Evolutionary conservation across 2,113 vertebrate species (phyloP).

Genomic region (Lathamus discolor): DNA sequence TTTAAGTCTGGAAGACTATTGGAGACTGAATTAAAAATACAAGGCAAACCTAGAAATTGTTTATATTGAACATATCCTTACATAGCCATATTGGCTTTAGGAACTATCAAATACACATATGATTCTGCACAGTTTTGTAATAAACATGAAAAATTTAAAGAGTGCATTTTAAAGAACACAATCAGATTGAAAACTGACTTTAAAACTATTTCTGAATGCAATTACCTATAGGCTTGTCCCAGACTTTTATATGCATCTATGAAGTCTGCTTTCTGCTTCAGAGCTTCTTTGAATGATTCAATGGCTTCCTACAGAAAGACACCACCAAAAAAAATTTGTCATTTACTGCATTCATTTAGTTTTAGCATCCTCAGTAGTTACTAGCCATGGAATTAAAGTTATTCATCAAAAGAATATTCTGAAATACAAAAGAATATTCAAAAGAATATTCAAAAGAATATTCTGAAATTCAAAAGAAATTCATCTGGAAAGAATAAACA

Average conservation of each 20-base stretch:
- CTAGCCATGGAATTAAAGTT: background rate
- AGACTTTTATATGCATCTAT: constrained; percentile 98
- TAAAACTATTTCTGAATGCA: background rate
- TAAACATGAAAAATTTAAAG: background rate
- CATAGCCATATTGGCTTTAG: background rate
- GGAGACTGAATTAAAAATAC: background rate
- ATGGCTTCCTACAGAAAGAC: constrained; percentile 88
- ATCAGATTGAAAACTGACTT: background rate
- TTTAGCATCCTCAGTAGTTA: background rate
- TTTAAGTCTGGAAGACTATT: background rate
- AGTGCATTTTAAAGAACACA: background rate
- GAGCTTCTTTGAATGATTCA: constrained; percentile 94
- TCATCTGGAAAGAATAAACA: background rate
- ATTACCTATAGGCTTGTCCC: constrained; percentile 95
- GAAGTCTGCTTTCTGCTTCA: constrained; percentile 94
- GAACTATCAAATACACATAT: background rate
- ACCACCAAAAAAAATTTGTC: background rate
- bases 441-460: too few relatives aligned
- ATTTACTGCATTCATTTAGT: background rate
- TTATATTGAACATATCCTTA: background rate
- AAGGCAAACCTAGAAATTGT: background rate
- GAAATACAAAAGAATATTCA: too few relatives aligned
- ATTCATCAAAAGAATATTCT: background rate
- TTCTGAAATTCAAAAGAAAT: too few relatives aligned
- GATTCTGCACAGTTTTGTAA: background rate